Evolutionary conservation across 2,797 vertebrate species (phyloP).

Genomic region (Esox masquinongy): DNA sequence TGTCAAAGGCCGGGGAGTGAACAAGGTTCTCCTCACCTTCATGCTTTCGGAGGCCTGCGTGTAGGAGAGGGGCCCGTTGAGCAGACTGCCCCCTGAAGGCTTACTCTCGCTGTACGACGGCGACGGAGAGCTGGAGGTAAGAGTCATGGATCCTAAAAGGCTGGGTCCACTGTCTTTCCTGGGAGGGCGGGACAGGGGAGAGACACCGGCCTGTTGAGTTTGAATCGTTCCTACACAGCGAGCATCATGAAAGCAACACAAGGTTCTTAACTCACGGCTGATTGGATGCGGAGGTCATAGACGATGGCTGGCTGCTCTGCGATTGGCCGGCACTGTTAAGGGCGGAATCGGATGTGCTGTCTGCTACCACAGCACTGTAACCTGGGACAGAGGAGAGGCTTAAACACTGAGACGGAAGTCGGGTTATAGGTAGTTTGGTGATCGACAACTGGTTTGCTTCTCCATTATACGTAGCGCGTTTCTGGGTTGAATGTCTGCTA

Average conservation of each 20-base stretch:
- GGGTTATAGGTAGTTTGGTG: neutral
- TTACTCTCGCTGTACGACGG: constrained; percentile 84
- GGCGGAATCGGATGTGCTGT: constrained; percentile 78
- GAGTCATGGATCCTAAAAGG: constrained; percentile 78
- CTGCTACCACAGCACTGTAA: constrained; percentile 87
- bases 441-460: neutral
- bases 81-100: constrained; percentile 66
- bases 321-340: constrained; percentile 77
- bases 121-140: constrained; percentile 78
- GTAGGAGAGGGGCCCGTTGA: constrained; percentile 85
- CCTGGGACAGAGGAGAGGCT: constrained; percentile 60
- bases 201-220: neutral
- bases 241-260: neutral
- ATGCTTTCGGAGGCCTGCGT: constrained; percentile 75
- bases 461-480: neutral
- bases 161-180: constrained; percentile 80
- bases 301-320: constrained; percentile 74
- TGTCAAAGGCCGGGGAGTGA: neutral
- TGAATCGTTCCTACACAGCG: neutral
- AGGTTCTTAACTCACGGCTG: constrained; percentile 77
- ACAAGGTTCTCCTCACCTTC: constrained; percentile 73
- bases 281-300: constrained; percentile 80
- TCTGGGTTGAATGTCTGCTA: neutral
- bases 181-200: constrained; percentile 15
- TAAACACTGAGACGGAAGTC: neutral